phyloP scores from a whole-genome alignment of 2,113 vertebrate species.

The Phoenicopterus ruber region DNA sequence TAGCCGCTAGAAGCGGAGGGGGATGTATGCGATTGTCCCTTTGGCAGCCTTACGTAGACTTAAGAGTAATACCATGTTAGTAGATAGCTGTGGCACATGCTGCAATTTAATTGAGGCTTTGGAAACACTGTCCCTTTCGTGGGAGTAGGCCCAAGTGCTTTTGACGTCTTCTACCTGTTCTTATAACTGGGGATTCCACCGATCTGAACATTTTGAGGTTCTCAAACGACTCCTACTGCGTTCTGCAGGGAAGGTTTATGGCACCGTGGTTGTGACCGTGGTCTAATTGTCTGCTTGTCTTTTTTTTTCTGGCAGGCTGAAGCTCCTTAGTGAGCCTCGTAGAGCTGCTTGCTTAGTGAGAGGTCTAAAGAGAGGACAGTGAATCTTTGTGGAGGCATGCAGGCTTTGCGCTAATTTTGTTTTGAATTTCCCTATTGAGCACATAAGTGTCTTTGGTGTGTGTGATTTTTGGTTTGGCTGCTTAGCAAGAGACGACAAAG shows the following conservation, averaged over 20 bases:
- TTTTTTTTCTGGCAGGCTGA: background rate
- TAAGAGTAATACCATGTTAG: fast-evolving
- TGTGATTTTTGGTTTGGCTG: conserved; percentile 2
- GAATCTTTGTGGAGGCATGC: background rate
- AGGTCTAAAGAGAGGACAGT: background rate
- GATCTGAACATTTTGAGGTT: background rate
- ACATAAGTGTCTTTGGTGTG: background rate
- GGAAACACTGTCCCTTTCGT: fast-evolving
- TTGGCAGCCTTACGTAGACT: fast-evolving
- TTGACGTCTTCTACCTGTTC: fast-evolving
- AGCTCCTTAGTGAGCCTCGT: background rate
- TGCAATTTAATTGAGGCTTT: fast-evolving
- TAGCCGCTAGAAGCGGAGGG: fast-evolving
- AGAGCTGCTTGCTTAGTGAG: background rate
- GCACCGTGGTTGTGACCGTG: fast-evolving
- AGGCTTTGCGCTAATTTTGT: background rate
- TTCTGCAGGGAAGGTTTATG: background rate
- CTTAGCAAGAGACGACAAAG: background rate
- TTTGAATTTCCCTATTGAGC: background rate
- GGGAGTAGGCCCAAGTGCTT: background rate
- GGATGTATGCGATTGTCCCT: fast-evolving
- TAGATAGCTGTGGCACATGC: fast-evolving
- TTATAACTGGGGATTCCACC: background rate
- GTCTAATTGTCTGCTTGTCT: background rate
- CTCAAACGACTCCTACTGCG: fast-evolving